phyloP scores from a whole-genome alignment of 2,113 vertebrate genomes.

The Tapirus terrestris region DNA sequence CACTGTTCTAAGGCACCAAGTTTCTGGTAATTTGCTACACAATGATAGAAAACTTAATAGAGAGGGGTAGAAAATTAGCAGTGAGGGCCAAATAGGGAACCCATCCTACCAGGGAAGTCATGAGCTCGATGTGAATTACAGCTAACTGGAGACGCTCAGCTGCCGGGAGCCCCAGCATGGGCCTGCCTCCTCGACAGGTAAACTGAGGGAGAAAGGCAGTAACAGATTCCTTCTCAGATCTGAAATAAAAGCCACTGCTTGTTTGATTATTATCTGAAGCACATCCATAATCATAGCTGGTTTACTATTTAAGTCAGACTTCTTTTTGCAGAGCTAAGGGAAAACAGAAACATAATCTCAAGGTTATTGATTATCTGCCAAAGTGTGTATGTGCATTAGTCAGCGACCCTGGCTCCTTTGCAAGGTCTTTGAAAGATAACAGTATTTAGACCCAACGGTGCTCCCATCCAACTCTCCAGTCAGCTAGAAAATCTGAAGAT shows the following conservation, averaged over 20 bases:
- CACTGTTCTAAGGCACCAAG: background rate
- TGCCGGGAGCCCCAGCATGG: constrained; percentile 75
- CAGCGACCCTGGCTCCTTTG: background rate
- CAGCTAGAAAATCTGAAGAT: background rate
- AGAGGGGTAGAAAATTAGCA: background rate
- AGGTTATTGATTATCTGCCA: constrained; percentile 4
- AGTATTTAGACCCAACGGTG: background rate
- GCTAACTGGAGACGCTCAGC: constrained; percentile 72
- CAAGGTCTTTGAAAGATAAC: background rate
- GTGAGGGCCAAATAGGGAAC: background rate
- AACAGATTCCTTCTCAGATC: constrained; percentile 79
- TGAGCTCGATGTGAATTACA: constrained; percentile 77
- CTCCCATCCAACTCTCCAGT: background rate
- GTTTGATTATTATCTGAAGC: constrained; percentile 76
- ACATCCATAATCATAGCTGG: constrained; percentile 65
- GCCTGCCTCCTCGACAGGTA: constrained; percentile 72
- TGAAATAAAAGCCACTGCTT: constrained; percentile 81
- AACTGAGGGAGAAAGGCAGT: constrained; percentile 80
- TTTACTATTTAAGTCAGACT: constrained; percentile 81
- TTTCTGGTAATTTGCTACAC: background rate
- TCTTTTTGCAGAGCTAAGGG: constrained; percentile 80
- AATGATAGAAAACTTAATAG: background rate
- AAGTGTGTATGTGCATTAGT: background rate
- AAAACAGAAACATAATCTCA: constrained; percentile 37
- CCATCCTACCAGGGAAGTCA: background rate